Conservation (phyloP, 2,113 vertebrate genomes). For the Ameiurus melas region DNA sequence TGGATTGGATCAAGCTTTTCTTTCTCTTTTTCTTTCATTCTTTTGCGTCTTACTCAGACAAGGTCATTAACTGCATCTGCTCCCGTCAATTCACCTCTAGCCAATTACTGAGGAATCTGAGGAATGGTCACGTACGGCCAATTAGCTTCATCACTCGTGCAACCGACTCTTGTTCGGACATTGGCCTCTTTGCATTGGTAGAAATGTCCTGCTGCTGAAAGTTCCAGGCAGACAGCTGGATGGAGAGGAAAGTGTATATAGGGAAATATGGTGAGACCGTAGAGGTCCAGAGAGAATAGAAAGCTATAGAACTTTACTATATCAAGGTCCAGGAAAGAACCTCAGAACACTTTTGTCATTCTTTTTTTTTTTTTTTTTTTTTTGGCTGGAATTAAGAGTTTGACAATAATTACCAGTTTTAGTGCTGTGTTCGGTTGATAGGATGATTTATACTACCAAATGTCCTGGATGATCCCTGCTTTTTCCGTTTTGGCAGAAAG, state of each 20-base stretch:
- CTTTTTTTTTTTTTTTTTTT: too few relatives aligned
- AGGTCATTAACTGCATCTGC: conserved; percentile 27
- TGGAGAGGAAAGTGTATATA: not conserved
- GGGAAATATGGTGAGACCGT: not conserved
- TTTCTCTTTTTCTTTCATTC: conserved; percentile 8
- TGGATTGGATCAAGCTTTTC: not conserved
- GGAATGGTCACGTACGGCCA: conserved; percentile 37
- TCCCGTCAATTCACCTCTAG: conserved; percentile 25
- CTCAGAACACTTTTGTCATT: not conserved
- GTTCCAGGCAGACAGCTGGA: conserved; percentile 40
- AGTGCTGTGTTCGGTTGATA: not conserved
- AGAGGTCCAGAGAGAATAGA: not conserved
- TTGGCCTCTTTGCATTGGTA: conserved; percentile 30
- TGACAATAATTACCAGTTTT: not conserved
- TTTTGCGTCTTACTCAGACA: not conserved
- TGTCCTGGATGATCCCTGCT: conserved; percentile 1
- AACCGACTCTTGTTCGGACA: conserved; percentile 31
- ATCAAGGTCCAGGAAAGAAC: not conserved
- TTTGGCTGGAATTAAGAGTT: not conserved
- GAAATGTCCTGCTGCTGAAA: conserved; percentile 22
- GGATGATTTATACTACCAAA: conserved; percentile 11
- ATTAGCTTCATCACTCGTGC: conserved; percentile 52
- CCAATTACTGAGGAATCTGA: conserved; percentile 57
- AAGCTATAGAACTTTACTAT: not conserved
- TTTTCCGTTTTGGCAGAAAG: conserved; percentile 24